Base-by-base conservation (phyloP, 1,140 invertebrate genomes). In the Drosophila novamexicana region DNA sequence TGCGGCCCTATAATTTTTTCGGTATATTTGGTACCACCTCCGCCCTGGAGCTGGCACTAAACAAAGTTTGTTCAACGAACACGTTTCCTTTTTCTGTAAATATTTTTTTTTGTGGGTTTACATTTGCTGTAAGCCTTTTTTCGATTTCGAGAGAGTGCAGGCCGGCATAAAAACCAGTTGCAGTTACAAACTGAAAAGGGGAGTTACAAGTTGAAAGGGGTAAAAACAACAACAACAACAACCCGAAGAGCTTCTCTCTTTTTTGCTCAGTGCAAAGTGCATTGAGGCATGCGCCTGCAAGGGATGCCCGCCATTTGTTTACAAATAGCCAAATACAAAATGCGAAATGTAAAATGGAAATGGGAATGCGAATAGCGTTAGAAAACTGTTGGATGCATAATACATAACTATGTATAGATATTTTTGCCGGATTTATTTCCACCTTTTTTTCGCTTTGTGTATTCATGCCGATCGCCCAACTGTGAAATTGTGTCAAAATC, bases 401-500 rank as follows among this genome's bases (percentile, higher is more conserved):
- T 74, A 62, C 69, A 84, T 77, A 75, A 70, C 56, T 66, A 56
- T 32, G 59, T 68, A 77, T 58, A 84, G 72, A 64, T 47, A 54
- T 32, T 14, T 63, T 44, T 56, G 34, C 36, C 40, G 18, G 18
- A 59, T 47, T 53, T 64, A 37, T 53, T 45, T 22, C 40, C 22
- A 40, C 39, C 32, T 18, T 59, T 6, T 58, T 58, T 52, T 50
- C 49, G 40, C 71, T 71, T 50, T 64, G 58, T 57, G 29, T 29
- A 57, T 57, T 62, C 59, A 47, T 75, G 65, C 58, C 56, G 57
- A 6, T 29, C 63, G 39, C 52, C 67, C 66, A 78, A 68, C 81
- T 68, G 73, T 61, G 69, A 86, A 86, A 88, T 86, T 86, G 82
- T 86, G 82, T 86, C 82, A 88, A 88, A 86, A 77, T 82, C 79